A percentile compares a stretch with the other conserved stretches of the same genome.
phyloP scores from a whole-genome alignment of 2,113 vertebrate species.

The Nothobranchius kuhntae region DNA sequence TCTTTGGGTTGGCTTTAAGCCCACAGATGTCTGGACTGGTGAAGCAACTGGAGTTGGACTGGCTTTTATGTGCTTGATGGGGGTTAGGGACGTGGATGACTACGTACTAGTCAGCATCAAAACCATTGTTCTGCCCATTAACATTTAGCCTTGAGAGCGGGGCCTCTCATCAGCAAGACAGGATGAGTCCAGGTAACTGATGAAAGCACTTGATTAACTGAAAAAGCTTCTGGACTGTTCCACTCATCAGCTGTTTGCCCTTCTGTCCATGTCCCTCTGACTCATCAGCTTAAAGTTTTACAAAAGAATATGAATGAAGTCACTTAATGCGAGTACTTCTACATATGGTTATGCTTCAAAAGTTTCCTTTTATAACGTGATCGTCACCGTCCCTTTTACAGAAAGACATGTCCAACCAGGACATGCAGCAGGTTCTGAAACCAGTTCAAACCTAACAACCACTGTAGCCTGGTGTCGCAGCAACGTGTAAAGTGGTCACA shows the following conservation, averaged over 20 bases:
- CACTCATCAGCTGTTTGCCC: background rate
- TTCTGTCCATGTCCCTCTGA: constrained; percentile 10
- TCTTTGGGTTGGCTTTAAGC: background rate
- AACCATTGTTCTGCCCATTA: constrained; percentile 43
- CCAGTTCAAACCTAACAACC: no score
- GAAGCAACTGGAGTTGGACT: background rate
- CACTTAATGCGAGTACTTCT: background rate
- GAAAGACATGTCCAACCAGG: background rate
- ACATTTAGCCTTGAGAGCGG: constrained; percentile 65
- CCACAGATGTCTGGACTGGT: background rate
- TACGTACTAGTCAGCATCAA: constrained; percentile 8
- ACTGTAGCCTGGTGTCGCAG: no score
- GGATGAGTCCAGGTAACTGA: constrained; percentile 4
- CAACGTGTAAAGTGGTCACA: no score
- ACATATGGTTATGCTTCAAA: background rate
- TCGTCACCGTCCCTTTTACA: background rate
- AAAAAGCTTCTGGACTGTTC: background rate
- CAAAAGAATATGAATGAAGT: background rate
- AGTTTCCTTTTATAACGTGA: background rate
- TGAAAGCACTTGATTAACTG: background rate
- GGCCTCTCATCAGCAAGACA: constrained; percentile 22
- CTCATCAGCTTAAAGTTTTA: background rate
- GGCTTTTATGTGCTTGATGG: background rate
- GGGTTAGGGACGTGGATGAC: background rate
- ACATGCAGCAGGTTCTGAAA: no score